Base-by-base conservation (phyloP, 2,797 vertebrate species). In the Tenualosa thibaudeaui region DNA sequence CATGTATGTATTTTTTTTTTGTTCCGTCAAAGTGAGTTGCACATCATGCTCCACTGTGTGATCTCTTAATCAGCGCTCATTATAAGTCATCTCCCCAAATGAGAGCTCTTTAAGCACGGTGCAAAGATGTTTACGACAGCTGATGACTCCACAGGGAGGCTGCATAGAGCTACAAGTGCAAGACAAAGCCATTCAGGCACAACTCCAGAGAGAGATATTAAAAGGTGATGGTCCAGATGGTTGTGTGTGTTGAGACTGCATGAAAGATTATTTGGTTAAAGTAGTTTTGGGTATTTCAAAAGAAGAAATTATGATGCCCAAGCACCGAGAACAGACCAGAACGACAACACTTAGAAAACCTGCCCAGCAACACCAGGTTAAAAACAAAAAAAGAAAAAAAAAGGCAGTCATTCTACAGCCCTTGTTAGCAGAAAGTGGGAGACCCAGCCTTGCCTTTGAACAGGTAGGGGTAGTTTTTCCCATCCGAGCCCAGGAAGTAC, bases 401-500 rank as follows among this genome's bases (percentile, higher is more conserved):
- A 54, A 15, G 2, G 53, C 53, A 13, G 53, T 9, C 53, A 49
- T 49, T 4, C 46, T 8, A 49, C 7, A 49, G 46, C 46, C 46
- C 8, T 9, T 51, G 6, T 51, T 12, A 0, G 50, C 50, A 9
- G 50, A 12, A 51, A 56, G 8, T 24, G 60, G 60, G 7, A 26
- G n/a, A 26, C 9, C 2, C 31, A 19, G 7, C 13, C 40, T 49
- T 91, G 97, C 98, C 98, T 98, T 99, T 99, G 86, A 99, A 99
- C 2, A 99, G 96, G 81, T 99, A 99, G 0, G 98, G 98, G 89
- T 99, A 99, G 91, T 95, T 99, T 90, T 94, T 97, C 24, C 98
- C 98, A 88, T 99, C 98, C 2, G 98, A 99, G 71, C 98, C 98
- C 82, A 97, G 90, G 91, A 99, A 99, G 88, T 98, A 97, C 3